These are phyloP conservation scores for Sitta europaea DNA, from an alignment of 2,113 vertebrate species.

Conservation along the genomic window DNA sequence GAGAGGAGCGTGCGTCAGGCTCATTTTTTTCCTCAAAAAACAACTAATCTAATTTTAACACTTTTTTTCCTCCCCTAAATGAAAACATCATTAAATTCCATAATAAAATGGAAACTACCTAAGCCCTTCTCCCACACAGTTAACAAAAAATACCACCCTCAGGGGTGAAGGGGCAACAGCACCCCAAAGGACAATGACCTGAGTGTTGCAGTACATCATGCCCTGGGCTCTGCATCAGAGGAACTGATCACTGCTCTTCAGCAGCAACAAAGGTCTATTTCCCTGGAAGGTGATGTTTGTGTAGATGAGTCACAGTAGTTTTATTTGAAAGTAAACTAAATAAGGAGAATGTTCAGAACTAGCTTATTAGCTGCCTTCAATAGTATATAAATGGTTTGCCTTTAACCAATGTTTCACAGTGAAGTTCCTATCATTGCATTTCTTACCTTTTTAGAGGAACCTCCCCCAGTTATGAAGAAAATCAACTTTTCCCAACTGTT, in stretches of 20 bases:
- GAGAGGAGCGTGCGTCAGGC: not conserved
- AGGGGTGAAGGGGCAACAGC: not conserved
- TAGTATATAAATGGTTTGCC: not conserved
- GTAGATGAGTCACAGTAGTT: accelerated
- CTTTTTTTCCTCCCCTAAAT: accelerated
- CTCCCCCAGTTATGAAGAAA: not conserved
- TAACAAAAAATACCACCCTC: not conserved
- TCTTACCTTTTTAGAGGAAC: not conserved
- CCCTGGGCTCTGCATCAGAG: not conserved
- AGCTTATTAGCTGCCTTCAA: not conserved
- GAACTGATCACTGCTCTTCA: not conserved
- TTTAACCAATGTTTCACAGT: not conserved
- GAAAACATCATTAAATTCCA: not conserved
- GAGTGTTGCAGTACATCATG: not conserved
- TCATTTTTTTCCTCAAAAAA: not conserved
- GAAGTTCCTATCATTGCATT: not conserved
- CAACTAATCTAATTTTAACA: not conserved
- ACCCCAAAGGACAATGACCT: not conserved
- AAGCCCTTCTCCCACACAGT: not conserved
- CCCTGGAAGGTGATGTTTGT: not conserved
- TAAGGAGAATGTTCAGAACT: not conserved
- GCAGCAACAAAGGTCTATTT: not conserved
- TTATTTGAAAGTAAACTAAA: not conserved
- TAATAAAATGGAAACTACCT: not conserved
- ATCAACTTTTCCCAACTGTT: not conserved